Evolutionary conservation across 2,113 vertebrate genomes (phyloP).

Genomic region (Notiomystis cincta): DNA sequence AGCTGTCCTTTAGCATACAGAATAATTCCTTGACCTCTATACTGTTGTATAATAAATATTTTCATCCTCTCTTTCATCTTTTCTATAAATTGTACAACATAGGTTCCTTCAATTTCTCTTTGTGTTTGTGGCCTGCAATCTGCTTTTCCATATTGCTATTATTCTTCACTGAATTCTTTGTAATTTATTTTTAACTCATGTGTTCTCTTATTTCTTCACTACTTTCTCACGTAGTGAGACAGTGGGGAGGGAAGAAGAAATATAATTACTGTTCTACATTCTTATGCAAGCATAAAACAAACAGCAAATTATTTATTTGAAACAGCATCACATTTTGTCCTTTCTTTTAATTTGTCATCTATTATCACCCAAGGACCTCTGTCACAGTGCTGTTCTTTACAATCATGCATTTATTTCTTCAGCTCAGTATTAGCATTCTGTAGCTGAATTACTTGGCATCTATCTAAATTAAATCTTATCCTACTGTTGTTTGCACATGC

Average conservation of each 20-base stretch:
- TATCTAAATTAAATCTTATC: slow-evolving; percentile 71
- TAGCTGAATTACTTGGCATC: slow-evolving; percentile 39
- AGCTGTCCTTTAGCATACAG: slow-evolving; percentile 1
- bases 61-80: slow-evolving; percentile 22
- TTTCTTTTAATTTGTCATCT: slow-evolving; percentile 49
- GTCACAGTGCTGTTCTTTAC: slow-evolving; percentile 1
- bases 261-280: background rate
- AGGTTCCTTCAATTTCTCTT: background rate
- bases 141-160: background rate
- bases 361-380: slow-evolving; percentile 32
- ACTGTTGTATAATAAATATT: slow-evolving; percentile 14
- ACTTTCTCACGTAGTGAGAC: background rate
- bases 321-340: background rate
- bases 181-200: slow-evolving; percentile 2
- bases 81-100: background rate
- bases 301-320: slow-evolving; percentile 24
- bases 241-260: background rate
- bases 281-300: background rate
- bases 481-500: slow-evolving; percentile 48
- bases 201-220: background rate
- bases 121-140: background rate
- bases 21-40: slow-evolving; percentile 7
- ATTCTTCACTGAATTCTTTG: background rate
- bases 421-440: slow-evolving; percentile 39
- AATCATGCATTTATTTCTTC: slow-evolving; percentile 27